Evolutionary conservation across 1,140 invertebrate genomes (phyloP).

Genomic region (Hycleus phaleratus): DNA sequence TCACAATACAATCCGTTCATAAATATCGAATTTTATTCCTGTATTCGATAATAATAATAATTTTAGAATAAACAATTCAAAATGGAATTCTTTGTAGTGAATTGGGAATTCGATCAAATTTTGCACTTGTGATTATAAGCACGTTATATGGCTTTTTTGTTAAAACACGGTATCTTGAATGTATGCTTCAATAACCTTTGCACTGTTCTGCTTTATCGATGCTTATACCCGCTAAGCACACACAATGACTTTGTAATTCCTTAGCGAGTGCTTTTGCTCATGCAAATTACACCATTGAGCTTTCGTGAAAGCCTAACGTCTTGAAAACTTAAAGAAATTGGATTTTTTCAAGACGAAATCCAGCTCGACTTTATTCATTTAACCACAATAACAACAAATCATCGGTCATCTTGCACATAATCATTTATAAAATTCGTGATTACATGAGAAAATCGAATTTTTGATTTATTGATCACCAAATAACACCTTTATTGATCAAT

Average conservation of each 20-base stretch:
- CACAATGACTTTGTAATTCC: conserved; percentile 20
- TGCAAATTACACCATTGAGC: conserved; percentile 13
- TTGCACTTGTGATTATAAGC: conserved; percentile 7
- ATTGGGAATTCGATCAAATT: background rate
- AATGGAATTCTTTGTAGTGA: too few species aligned
- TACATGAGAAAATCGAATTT: background rate
- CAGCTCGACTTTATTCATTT: background rate
- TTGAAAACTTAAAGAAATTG: background rate
- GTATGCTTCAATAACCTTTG: conserved; percentile 19
- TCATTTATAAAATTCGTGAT: too few species aligned
- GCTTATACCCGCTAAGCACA: conserved; percentile 14
- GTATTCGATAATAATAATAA: too few species aligned
- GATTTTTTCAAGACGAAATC: background rate
- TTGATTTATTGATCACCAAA: background rate
- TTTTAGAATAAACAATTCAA: too few species aligned
- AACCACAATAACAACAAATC: too few species aligned
- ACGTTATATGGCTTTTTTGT: conserved; percentile 2
- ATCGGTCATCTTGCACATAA: too few species aligned
- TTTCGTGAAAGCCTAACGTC: background rate
- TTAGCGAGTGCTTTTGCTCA: conserved; percentile 13
- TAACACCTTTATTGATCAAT: background rate
- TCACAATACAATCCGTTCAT: too few species aligned
- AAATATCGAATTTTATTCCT: too few species aligned
- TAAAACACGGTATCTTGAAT: conserved; percentile 8
- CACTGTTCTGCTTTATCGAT: conserved; percentile 19